These are phyloP conservation scores for Creontiades dilutus DNA, from an alignment of 2,888 invertebrate genomes.

Conservation along the genomic window DNA sequence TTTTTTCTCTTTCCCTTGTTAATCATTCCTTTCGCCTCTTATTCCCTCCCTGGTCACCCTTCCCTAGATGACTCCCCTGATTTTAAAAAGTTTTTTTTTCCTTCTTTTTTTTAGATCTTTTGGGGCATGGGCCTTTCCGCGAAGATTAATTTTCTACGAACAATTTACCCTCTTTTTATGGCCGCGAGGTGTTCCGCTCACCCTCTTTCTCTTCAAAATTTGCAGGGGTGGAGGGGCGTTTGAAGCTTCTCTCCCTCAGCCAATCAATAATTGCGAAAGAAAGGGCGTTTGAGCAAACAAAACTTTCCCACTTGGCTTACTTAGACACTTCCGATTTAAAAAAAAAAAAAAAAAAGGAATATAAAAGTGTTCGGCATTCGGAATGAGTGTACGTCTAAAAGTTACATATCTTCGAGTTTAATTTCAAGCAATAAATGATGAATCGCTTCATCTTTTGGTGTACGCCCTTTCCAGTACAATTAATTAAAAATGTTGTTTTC, in stretches of 20 bases:
- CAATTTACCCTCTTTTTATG: constrained; percentile 70
- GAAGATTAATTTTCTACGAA: constrained; percentile 70
- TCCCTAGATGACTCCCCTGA: constrained; percentile 66
- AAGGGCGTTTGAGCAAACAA: constrained; percentile 61
- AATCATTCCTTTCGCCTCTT: constrained; percentile 61
- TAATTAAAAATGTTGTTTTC: no score
- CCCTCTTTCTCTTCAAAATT: constrained; percentile 43
- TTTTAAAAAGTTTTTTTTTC: constrained; percentile 59
- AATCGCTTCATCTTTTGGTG: no score
- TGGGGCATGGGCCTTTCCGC: constrained; percentile 51
- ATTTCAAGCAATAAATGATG: no score
- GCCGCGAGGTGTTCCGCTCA: constrained; percentile 61
- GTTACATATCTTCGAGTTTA: no score
- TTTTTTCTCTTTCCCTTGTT: constrained; percentile 63
- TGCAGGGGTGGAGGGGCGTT: constrained; percentile 34
- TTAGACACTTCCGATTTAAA: neutral
- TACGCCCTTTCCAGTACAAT: no score
- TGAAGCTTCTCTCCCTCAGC: constrained; percentile 34
- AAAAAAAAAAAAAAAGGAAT: neutral
- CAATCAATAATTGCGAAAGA: constrained; percentile 64
- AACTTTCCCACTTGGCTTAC: constrained; percentile 60
- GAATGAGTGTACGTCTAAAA: neutral
- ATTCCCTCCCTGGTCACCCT: constrained; percentile 35
- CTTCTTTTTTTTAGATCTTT: constrained; percentile 48
- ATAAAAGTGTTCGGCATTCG: neutral